Evolutionary conservation across 1,140 invertebrate genomes (phyloP), one percentile per base, ranked within the genome.

Genomic region (Diploscapter pachys): DNA sequence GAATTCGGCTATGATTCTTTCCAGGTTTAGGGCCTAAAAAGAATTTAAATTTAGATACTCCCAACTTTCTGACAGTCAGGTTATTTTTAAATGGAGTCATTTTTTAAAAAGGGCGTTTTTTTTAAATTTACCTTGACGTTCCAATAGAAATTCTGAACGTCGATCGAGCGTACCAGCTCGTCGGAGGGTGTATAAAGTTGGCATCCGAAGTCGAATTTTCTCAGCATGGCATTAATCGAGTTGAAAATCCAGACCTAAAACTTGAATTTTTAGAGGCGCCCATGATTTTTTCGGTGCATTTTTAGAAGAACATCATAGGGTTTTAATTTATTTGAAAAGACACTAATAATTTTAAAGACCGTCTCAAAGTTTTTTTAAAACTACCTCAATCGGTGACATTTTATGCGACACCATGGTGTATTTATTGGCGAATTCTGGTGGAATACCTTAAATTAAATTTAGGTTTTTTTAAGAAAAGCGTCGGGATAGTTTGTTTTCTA

Each of bases 101-200:
- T 31, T 31, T 31, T 31, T 31, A 31, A 31, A 31, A 31, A 31
- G 31, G 31, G 31, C 31, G 31, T 31, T 5, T 71, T 4, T 31
- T 31, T 49, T 49, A 79, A 69, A 69, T 79, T 79, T 4, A 75
- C 54, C 50, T 79, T 79, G 13, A 79, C 77, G 48, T 76, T 71
- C 78, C 77, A 79, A 71, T 79, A 79, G 77, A 79, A 79, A 51
- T 66, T 54, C 54, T 79, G 71, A 49, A 79, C 78, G 54, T 79
- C 78, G 54, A 59, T 57, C 6, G 79, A 53, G 4, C 59, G 62
- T 5, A 79, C 78, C 9, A 79, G n/a, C 51, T 79, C 78, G 65
- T 79, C 78, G 56, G 78, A 53, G n/a, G 77, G 50, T 6, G 71
- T 70, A 63, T 74, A 79, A 9, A 79, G 59, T 53, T 79, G 78